A percentile compares a stretch with the other conserved stretches of the same genome.
These are phyloP conservation scores for Phalacrocorax carbo DNA, from an alignment of 2,113 vertebrate species.

Conservation along the genomic window DNA sequence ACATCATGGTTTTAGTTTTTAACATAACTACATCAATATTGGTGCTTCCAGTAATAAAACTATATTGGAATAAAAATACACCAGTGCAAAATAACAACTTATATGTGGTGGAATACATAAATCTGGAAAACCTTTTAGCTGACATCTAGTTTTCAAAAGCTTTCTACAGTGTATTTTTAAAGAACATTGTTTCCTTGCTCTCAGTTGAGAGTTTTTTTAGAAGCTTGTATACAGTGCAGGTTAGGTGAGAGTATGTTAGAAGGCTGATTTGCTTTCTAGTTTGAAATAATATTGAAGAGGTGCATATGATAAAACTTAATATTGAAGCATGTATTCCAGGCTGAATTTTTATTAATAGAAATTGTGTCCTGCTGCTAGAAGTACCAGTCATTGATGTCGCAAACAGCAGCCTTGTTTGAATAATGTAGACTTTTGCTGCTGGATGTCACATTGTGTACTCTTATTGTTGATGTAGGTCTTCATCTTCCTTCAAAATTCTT, in stretches of 20 bases:
- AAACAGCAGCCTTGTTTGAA: neutral
- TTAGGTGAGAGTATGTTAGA: neutral
- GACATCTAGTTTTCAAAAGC: neutral
- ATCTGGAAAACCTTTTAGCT: neutral
- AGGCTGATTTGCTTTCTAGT: neutral
- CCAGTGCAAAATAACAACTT: neutral
- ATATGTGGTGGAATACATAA: neutral
- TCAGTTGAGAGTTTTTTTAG: neutral
- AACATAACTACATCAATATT: neutral
- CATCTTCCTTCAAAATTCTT: neutral
- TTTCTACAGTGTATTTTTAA: neutral
- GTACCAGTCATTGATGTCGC: neutral
- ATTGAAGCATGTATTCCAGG: neutral
- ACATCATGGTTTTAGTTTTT: neutral
- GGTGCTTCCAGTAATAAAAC: neutral
- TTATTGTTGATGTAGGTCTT: neutral
- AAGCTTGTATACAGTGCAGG: neutral
- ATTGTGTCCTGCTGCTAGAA: neutral
- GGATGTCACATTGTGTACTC: fast-evolving
- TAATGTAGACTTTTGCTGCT: neutral
- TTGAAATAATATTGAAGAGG: neutral
- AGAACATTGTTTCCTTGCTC: neutral
- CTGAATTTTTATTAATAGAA: neutral
- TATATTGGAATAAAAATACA: neutral
- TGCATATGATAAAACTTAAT: neutral